phyloP scores from a whole-genome alignment of 2,113 vertebrate genomes.

The Guaruba guarouba region DNA sequence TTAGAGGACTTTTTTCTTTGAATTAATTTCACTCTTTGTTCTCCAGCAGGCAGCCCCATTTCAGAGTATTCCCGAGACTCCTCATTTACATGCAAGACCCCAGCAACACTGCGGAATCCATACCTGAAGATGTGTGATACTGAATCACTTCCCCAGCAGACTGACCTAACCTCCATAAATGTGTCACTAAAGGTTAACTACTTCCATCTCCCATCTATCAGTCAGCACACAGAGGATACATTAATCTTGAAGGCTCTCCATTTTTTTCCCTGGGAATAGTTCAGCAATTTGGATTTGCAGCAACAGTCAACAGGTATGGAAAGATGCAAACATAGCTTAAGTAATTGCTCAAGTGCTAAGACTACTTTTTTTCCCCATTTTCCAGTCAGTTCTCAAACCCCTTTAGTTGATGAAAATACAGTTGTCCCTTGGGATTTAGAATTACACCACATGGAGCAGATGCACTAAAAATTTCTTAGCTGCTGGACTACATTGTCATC shows the following conservation, averaged over 20 bases:
- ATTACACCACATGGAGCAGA: neutral
- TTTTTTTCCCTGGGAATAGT: neutral
- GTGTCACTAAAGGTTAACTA: neutral
- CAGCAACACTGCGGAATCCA: neutral
- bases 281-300: neutral
- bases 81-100: neutral
- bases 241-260: neutral
- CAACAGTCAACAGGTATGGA: neutral
- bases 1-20: neutral
- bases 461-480: neutral
- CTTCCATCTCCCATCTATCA: neutral
- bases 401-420: neutral
- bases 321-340: neutral
- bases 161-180: neutral
- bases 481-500: neutral
- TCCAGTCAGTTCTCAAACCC: neutral
- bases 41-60: slow-evolving; percentile 5
- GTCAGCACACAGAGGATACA: neutral
- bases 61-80: neutral
- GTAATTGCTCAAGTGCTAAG: neutral
- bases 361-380: neutral
- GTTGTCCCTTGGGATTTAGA: neutral
- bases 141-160: neutral
- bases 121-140: neutral
- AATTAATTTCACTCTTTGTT: slow-evolving; percentile 14